Evolutionary conservation across 2,888 invertebrate species (phyloP).

Genomic region (Miltochrista miniata): DNA sequence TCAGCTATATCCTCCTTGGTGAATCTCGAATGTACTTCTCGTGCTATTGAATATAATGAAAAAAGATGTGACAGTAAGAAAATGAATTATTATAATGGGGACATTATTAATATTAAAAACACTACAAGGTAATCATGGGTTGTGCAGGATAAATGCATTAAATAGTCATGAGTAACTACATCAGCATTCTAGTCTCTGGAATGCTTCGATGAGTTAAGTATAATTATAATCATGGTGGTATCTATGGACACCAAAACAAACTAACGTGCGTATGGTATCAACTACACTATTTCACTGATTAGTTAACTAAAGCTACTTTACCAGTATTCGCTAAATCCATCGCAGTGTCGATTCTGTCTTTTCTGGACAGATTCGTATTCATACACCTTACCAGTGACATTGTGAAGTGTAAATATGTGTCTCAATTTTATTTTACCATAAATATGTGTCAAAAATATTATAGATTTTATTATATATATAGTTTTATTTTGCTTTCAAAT

Average conservation of each 20-base stretch:
- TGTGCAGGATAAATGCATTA: conserved; percentile 41
- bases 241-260: conserved; percentile 62
- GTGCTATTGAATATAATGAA: conserved; percentile 72
- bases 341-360: conserved; percentile 37
- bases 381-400: conserved; percentile 45
- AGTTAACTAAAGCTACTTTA: conserved; percentile 69
- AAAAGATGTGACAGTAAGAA: conserved; percentile 58
- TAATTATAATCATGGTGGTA: conserved; percentile 59
- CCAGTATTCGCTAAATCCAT: conserved; percentile 43
- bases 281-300: conserved; percentile 52
- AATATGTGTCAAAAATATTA: conserved; percentile 10
- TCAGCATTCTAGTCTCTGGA: conserved; percentile 72
- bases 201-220: conserved; percentile 58
- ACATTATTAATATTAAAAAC: conserved; percentile 53
- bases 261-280: conserved; percentile 65
- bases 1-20: conserved; percentile 76
- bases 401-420: conserved; percentile 29
- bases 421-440: conserved; percentile 9
- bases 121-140: conserved; percentile 50
- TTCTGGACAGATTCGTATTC: conserved; percentile 30
- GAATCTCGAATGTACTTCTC: conserved; percentile 78
- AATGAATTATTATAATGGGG: conserved; percentile 38
- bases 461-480: not conserved
- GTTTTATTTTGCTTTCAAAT: not conserved
- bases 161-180: conserved; percentile 50